Percentiles rank a stretch among this genome's conserved stretches.
These are phyloP conservation scores for Chymomyza costata DNA, from an alignment of 1,140 invertebrate genomes.

Conservation along the genomic window DNA sequence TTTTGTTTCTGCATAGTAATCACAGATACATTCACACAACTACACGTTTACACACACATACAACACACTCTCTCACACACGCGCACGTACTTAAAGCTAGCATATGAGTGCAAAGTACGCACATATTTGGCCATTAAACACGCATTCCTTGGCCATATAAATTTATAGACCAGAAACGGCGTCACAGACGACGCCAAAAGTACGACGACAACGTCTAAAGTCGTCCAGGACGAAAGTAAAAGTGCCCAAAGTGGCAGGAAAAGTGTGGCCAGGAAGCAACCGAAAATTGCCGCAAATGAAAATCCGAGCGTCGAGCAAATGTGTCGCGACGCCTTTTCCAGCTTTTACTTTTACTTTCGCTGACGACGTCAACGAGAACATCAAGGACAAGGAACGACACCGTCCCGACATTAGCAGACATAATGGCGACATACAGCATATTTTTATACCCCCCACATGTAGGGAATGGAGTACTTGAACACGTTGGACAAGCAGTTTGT, in stretches of 20 bases:
- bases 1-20: too few species aligned
- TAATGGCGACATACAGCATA: slow-evolving; percentile 24
- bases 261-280: not conserved
- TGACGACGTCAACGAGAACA: slow-evolving; percentile 11
- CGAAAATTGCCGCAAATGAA: slow-evolving; percentile 1
- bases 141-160: slow-evolving; percentile 70
- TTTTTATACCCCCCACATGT: slow-evolving; percentile 24
- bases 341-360: slow-evolving; percentile 39
- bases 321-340: slow-evolving; percentile 25
- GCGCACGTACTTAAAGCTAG: slow-evolving; percentile 48
- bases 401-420: not conserved
- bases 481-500: too few species aligned
- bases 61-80: slow-evolving; percentile 1
- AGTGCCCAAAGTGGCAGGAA: slow-evolving; percentile 29
- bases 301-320: slow-evolving; percentile 51
- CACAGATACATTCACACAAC: slow-evolving; percentile 1
- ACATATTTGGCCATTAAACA: slow-evolving; percentile 71
- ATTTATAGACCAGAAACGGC: slow-evolving; percentile 62
- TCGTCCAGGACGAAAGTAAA: slow-evolving; percentile 44
- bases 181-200: too few species aligned
- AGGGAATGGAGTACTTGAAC: too few species aligned
- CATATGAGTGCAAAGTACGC: slow-evolving; percentile 21
- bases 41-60: slow-evolving; percentile 1
- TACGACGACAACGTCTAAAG: too few species aligned
- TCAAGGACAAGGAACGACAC: slow-evolving; percentile 34